phyloP scores from a whole-genome alignment of 2,888 invertebrate species.

The Perizoma affinitatum region DNA sequence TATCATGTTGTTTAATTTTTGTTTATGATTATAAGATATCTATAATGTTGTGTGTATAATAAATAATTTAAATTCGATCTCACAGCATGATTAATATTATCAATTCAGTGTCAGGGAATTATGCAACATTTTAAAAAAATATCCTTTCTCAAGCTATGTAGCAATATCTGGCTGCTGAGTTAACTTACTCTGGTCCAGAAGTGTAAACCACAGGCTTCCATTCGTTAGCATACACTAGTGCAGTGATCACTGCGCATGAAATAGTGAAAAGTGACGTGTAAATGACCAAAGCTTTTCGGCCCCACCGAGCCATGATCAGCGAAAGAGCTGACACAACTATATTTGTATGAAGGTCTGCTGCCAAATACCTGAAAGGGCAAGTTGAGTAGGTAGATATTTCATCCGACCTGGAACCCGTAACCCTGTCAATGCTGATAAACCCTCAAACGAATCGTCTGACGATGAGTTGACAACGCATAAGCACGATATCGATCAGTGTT shows the following conservation, averaged over 20 bases:
- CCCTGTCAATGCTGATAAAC: too few relatives aligned
- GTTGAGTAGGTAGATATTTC: not conserved
- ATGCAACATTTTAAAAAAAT: too few relatives aligned
- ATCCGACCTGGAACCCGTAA: not conserved
- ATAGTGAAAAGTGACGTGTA: not conserved
- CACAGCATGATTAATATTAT: too few relatives aligned
- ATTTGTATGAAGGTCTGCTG: not conserved
- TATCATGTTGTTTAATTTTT: too few relatives aligned
- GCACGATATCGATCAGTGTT: too few relatives aligned
- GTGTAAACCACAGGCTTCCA: not conserved
- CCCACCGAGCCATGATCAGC: not conserved
- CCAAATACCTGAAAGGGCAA: not conserved
- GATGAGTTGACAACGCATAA: too few relatives aligned
- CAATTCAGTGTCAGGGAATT: too few relatives aligned
- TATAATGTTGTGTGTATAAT: too few relatives aligned
- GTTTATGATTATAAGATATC: too few relatives aligned
- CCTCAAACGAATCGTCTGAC: too few relatives aligned
- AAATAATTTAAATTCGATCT: too few relatives aligned
- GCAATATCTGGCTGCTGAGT: not conserved
- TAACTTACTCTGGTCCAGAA: not conserved
- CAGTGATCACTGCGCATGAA: not conserved
- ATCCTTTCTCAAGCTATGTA: too few relatives aligned
- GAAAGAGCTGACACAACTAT: not conserved
- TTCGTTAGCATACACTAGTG: not conserved
- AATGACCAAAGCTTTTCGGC: not conserved